phyloP scores from a whole-genome alignment of 2,797 vertebrate genomes.

The Okamejei kenojei region DNA sequence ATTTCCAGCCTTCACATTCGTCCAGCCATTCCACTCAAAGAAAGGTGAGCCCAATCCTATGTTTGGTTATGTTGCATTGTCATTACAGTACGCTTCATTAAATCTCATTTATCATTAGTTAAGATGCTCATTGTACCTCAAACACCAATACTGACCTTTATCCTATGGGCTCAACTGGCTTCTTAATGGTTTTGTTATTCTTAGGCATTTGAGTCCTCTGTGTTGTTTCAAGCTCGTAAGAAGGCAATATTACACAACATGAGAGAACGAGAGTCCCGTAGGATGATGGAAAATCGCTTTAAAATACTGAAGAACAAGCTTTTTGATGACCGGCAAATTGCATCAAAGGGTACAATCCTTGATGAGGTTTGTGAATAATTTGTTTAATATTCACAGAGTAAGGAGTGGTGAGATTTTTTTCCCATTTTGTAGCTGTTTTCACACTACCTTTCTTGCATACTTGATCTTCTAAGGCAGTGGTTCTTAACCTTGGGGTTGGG shows the following conservation, averaged over 20 bases:
- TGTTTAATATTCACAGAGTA: not conserved
- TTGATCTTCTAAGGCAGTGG: not conserved
- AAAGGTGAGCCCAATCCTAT: not conserved
- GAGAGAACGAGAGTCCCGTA: slow-evolving; percentile 28
- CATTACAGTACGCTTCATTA: not conserved
- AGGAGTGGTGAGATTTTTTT: not conserved
- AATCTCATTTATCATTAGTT: not conserved
- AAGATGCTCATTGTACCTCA: not conserved
- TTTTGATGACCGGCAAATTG: slow-evolving; percentile 25
- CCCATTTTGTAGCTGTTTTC: not conserved
- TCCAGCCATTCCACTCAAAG: not conserved
- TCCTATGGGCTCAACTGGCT: not conserved
- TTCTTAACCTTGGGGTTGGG: too few species aligned
- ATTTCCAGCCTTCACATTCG: not conserved
- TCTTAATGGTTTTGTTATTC: not conserved
- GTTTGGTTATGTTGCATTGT: not conserved
- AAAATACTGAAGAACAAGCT: slow-evolving; percentile 22
- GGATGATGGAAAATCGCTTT: slow-evolving; percentile 32
- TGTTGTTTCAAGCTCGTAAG: not conserved
- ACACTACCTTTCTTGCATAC: not conserved
- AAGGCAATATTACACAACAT: slow-evolving; percentile 26
- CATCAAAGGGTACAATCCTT: slow-evolving; percentile 26
- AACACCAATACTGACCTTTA: not conserved
- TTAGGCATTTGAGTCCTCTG: slow-evolving; percentile 1
- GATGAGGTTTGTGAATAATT: slow-evolving; percentile 34